A percentile compares a stretch with the other conserved stretches of the same genome.
Evolutionary conservation across 2,888 invertebrate genomes (phyloP).

Genomic region (Halocaridina rubra): DNA sequence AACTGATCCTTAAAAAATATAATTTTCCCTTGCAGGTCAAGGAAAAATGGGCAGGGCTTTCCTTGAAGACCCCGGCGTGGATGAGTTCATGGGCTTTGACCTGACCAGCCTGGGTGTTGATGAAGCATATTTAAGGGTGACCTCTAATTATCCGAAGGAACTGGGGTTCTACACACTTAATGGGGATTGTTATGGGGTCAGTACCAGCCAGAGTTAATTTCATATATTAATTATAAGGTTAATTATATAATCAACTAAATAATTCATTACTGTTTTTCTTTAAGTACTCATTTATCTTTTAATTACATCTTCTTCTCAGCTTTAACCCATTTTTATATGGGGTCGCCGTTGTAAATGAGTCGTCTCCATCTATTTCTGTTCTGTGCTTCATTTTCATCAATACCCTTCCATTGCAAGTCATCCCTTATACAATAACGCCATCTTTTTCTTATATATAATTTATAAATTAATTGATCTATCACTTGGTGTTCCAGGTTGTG

Average conservation of each 20-base stretch:
- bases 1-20: too few relatives aligned
- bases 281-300: neutral
- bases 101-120: conserved; percentile 49
- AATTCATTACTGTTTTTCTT: too few relatives aligned
- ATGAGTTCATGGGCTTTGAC: conserved; percentile 37
- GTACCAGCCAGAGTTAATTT: neutral
- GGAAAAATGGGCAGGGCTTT: conserved; percentile 19
- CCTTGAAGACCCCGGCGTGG: conserved; percentile 45
- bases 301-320: neutral
- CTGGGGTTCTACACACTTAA: conserved; percentile 29
- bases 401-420: too few relatives aligned
- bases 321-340: too few relatives aligned
- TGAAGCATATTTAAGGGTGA: conserved; percentile 51
- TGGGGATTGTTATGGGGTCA: conserved; percentile 42
- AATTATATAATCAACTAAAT: too few relatives aligned
- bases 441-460: neutral
- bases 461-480: neutral
- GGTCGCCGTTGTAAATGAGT: too few relatives aligned
- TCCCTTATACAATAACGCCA: too few relatives aligned
- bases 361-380: too few relatives aligned
- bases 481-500: neutral
- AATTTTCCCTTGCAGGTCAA: neutral
- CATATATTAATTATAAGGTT: neutral
- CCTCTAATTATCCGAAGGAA: neutral
- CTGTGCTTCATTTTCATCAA: too few relatives aligned